Evolutionary conservation across 2,113 vertebrate genomes (phyloP).

Genomic region (Hemichromis elongatus): DNA sequence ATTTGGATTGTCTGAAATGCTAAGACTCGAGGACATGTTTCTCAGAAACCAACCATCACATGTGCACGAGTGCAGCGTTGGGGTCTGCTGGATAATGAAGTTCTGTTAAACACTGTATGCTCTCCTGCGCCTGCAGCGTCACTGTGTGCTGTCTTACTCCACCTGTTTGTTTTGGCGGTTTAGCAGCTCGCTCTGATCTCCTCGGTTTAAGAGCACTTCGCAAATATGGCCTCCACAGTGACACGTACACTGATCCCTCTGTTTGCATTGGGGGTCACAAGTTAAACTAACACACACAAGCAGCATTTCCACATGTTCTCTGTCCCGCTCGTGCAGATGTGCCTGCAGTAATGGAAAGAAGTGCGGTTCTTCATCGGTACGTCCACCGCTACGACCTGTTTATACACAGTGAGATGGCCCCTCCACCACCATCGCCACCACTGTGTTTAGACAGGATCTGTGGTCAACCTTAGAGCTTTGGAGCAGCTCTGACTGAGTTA

Average conservation of each 20-base stretch:
- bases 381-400: neutral
- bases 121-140: neutral
- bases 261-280: conserved; percentile 26
- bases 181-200: neutral
- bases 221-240: neutral
- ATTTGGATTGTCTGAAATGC: neutral
- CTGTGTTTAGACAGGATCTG: neutral
- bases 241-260: conserved; percentile 2
- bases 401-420: neutral
- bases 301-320: neutral
- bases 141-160: neutral
- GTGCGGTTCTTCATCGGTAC: neutral
- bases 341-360: neutral
- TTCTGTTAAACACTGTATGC: neutral
- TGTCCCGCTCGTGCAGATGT: neutral
- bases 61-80: neutral
- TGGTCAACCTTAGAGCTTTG: neutral
- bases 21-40: neutral
- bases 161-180: neutral
- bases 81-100: neutral
- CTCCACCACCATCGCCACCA: neutral
- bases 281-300: conserved; percentile 20
- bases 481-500: neutral
- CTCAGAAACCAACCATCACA: neutral
- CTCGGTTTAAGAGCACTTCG: neutral